Percentiles rank a stretch among this genome's conserved stretches.
Conservation (phyloP, 2,797 vertebrate species). For the Tapera naevia region DNA sequence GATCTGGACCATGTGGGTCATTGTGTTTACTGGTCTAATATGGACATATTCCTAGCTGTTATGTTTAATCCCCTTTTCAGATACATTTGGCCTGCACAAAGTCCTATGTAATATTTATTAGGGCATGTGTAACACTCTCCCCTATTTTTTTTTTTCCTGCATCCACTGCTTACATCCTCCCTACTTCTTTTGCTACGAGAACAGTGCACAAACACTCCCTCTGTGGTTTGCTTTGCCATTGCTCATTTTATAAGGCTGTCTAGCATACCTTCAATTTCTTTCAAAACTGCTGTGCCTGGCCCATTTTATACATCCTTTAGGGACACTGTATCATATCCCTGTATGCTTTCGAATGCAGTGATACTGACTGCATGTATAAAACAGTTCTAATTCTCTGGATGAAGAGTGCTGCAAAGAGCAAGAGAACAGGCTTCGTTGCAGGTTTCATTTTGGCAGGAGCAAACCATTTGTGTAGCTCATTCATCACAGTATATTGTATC, state of each 20-base stretch:
- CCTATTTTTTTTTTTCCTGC: neutral
- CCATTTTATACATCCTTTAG: neutral
- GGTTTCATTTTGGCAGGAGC: neutral
- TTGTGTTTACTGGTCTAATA: neutral
- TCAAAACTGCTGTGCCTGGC: neutral
- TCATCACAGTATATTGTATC: neutral
- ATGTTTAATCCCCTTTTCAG: neutral
- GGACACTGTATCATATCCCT: neutral
- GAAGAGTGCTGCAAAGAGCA: neutral
- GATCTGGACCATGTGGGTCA: neutral
- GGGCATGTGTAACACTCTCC: neutral
- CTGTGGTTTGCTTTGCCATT: neutral
- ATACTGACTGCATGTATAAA: neutral
- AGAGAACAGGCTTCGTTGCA: neutral
- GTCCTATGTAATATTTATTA: neutral
- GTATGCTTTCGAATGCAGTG: neutral
- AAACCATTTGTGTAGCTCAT: neutral
- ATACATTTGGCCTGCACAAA: neutral
- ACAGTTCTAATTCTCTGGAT: neutral
- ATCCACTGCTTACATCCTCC: neutral
- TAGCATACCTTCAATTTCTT: neutral
- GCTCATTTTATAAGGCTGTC: neutral
- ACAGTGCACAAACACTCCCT: neutral
- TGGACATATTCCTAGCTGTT: neutral
- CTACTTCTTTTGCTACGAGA: neutral